A percentile compares a stretch with the other conserved stretches of the same genome.
These are phyloP conservation scores for Caerostris extrusa DNA, from an alignment of 1,140 invertebrate species.

Conservation along the genomic window DNA sequence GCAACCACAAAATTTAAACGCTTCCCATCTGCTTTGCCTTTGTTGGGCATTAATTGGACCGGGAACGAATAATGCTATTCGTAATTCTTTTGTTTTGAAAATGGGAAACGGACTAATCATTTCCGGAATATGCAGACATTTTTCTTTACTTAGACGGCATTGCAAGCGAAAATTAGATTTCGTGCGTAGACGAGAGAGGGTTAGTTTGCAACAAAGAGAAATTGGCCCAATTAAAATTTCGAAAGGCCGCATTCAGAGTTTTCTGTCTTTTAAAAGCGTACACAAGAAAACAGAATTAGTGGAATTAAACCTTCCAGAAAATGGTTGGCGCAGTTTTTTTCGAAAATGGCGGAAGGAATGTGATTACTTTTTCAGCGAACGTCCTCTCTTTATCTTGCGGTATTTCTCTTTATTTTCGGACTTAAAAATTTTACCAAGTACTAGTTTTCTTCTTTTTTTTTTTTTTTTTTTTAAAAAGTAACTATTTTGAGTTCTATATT, in stretches of 20 bases:
- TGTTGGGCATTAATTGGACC: slow-evolving; percentile 46
- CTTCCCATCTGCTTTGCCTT: background rate
- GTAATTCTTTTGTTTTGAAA: slow-evolving; percentile 30
- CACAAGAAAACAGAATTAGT: slow-evolving; percentile 36
- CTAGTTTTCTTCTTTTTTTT: too few species aligned
- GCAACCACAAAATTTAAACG: slow-evolving; percentile 16
- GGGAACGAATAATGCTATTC: slow-evolving; percentile 47
- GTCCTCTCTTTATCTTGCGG: background rate
- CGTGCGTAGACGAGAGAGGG: background rate
- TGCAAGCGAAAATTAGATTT: slow-evolving; percentile 55
- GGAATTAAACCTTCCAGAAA: slow-evolving; percentile 30
- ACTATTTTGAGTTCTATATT: too few species aligned
- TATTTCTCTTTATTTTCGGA: background rate
- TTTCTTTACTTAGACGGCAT: background rate
- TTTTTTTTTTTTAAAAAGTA: too few species aligned
- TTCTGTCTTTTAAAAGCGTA: background rate
- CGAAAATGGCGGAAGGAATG: slow-evolving; percentile 25
- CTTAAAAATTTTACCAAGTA: too few species aligned
- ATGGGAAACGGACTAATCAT: slow-evolving; percentile 33
- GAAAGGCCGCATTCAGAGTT: background rate
- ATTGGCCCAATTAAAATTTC: slow-evolving; percentile 50
- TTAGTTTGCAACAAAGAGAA: slow-evolving; percentile 48
- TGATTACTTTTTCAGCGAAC: slow-evolving; percentile 32
- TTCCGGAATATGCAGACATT: slow-evolving; percentile 31
- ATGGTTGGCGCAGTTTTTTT: slow-evolving; percentile 17